phyloP scores from a whole-genome alignment of 2,113 vertebrate species.

The Zapornia atra region DNA sequence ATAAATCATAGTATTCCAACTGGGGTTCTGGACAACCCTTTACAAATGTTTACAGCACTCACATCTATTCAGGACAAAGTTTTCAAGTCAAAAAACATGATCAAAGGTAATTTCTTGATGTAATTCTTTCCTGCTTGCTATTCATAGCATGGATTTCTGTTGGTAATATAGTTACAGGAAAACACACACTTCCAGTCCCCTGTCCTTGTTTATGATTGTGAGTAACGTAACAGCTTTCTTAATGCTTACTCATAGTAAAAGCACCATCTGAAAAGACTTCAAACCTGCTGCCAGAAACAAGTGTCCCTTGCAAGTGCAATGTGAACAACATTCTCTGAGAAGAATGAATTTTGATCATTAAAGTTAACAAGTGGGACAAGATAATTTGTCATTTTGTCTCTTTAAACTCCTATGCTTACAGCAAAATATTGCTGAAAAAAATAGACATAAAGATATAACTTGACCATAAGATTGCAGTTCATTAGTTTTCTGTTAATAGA shows the following conservation, averaged over 20 bases:
- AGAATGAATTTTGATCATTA: neutral
- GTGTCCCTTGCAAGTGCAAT: neutral
- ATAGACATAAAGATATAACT: neutral
- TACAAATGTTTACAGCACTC: neutral
- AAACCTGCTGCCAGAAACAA: neutral
- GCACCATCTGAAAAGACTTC: neutral
- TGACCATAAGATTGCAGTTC: neutral
- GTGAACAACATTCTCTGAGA: neutral
- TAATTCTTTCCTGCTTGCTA: neutral
- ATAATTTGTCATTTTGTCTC: neutral
- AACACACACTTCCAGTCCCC: neutral
- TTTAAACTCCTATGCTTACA: rapidly evolving
- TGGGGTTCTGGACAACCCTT: neutral
- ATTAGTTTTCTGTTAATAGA: neutral
- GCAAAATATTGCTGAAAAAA: neutral
- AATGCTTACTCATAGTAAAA: neutral
- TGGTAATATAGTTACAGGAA: neutral
- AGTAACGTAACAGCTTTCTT: neutral
- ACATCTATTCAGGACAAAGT: neutral
- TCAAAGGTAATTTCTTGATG: neutral
- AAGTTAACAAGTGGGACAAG: neutral
- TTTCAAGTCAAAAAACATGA: neutral
- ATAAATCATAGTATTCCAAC: neutral
- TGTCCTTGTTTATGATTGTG: neutral
- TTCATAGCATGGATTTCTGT: neutral